Percentiles rank a stretch among this genome's conserved stretches.
Evolutionary conservation across 37 sponge, comb jelly and placozoan genomes (phyloP).

Genomic region (Cladorhizidae sp.): DNA sequence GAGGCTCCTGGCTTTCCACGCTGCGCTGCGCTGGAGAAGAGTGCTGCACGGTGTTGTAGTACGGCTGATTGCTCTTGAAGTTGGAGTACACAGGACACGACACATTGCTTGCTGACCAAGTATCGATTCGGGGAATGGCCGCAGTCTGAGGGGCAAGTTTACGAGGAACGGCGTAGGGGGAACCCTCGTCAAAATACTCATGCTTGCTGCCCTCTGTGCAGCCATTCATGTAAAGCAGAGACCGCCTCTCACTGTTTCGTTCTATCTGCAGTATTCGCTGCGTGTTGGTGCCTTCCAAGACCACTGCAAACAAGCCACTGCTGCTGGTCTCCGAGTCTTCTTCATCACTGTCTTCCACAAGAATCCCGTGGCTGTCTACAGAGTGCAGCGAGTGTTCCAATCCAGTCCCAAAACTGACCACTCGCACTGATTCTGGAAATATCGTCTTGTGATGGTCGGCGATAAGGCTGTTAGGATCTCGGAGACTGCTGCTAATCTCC

Average conservation of each 20-base stretch:
- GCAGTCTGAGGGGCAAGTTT: not conserved
- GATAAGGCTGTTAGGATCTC: not conserved
- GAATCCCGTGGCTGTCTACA: not conserved
- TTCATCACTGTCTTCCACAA: not conserved
- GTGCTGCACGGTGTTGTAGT: not conserved
- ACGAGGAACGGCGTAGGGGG: not conserved
- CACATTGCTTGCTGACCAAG: conserved; percentile 9
- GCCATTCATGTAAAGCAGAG: conserved; percentile 27
- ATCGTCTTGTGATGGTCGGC: not conserved
- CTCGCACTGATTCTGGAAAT: conserved; percentile 11
- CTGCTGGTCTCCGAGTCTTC: not conserved
- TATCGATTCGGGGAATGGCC: not conserved
- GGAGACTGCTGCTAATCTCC: not conserved
- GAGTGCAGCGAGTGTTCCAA: not conserved
- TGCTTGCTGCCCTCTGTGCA: not conserved
- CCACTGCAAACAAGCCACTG: conserved; percentile 38
- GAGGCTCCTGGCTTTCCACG: too few species aligned
- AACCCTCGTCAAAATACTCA: not conserved
- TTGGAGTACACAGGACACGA: not conserved
- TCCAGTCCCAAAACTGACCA: conserved; percentile 54
- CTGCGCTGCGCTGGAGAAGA: too few species aligned
- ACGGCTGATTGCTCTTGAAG: not conserved
- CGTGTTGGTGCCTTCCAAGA: conserved; percentile 33
- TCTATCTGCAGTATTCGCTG: conserved; percentile 22
- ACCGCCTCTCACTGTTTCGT: conserved; percentile 6